Percentiles rank a stretch among this genome's conserved stretches.
phyloP scores from a whole-genome alignment of 2,888 invertebrate genomes.

The Lasioglossum lativentre region DNA sequence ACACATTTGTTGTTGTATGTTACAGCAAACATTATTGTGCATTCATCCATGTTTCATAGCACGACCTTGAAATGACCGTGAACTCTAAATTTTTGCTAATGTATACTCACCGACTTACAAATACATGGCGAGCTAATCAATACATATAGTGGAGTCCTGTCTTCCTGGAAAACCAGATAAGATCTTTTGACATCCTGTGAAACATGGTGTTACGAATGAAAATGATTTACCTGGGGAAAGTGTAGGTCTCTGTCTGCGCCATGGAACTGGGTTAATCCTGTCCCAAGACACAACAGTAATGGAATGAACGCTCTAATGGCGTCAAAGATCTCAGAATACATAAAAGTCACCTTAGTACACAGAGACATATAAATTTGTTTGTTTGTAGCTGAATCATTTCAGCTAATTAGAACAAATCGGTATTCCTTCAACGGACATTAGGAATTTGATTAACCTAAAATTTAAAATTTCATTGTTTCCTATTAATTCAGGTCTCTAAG shows the following conservation, averaged over 20 bases:
- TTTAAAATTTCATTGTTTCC: not conserved
- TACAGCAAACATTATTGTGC: too few relatives aligned
- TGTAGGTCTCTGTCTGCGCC: not conserved
- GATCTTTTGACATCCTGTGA: not conserved
- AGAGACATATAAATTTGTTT: too few relatives aligned
- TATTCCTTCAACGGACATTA: not conserved
- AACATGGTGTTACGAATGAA: not conserved
- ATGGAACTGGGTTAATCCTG: constrained; percentile 31
- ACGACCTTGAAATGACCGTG: too few relatives aligned
- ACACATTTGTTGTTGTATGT: too few relatives aligned
- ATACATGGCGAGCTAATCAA: not conserved
- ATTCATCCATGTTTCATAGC: too few relatives aligned
- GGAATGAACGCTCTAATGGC: constrained; percentile 4
- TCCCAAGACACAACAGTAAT: constrained; percentile 7
- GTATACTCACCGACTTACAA: not conserved
- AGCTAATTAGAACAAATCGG: not conserved
- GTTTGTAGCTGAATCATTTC: not conserved
- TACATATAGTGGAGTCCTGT: not conserved
- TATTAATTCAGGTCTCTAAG: constrained; percentile 88
- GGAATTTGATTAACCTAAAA: not conserved
- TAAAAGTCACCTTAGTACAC: not conserved
- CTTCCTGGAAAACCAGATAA: not conserved
- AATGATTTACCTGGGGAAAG: not conserved
- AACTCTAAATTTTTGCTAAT: too few relatives aligned
- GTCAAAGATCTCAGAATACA: not conserved